phyloP scores from a whole-genome alignment of 2,888 invertebrate species.

The Pollenia angustigena region DNA sequence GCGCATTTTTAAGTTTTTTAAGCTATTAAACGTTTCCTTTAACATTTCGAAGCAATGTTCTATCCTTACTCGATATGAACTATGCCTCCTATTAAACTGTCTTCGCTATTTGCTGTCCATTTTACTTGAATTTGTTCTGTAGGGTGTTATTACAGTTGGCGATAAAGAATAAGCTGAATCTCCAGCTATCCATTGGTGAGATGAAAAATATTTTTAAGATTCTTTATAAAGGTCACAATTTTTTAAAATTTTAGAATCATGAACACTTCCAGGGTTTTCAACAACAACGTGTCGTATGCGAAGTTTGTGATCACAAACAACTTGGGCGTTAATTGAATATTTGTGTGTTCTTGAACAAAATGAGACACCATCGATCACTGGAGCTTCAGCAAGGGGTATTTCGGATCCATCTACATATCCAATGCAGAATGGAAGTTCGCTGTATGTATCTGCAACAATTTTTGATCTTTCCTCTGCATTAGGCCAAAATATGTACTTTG shows the following conservation, averaged over 20 bases:
- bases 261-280: conserved; percentile 12
- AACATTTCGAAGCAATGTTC: conserved; percentile 25
- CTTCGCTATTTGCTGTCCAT: conserved; percentile 15
- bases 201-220: conserved; percentile 1
- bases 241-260: conserved; percentile 28
- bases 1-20: conserved; percentile 17
- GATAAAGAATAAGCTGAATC: conserved; percentile 38
- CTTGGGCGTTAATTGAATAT: conserved; percentile 43
- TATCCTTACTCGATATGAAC: conserved; percentile 14
- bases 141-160: conserved; percentile 16
- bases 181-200: conserved; percentile 31
- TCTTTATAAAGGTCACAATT: conserved; percentile 13
- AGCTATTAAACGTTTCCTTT: conserved; percentile 22
- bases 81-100: conserved; percentile 28
- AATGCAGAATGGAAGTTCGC: no score
- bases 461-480: no score
- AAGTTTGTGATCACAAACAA: conserved; percentile 36
- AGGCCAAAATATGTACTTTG: no score
- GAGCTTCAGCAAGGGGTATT: conserved; percentile 9
- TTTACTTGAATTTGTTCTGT: conserved; percentile 19
- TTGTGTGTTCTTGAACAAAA: conserved; percentile 19
- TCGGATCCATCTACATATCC: conserved; percentile 17
- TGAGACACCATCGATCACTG: background rate
- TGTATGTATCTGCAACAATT: no score
- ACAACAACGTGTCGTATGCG: conserved; percentile 21